A percentile compares a stretch with the other conserved stretches of the same genome.
Conservation (phyloP, 2,888 invertebrate genomes). For the Drosophila sordidapex region DNA sequence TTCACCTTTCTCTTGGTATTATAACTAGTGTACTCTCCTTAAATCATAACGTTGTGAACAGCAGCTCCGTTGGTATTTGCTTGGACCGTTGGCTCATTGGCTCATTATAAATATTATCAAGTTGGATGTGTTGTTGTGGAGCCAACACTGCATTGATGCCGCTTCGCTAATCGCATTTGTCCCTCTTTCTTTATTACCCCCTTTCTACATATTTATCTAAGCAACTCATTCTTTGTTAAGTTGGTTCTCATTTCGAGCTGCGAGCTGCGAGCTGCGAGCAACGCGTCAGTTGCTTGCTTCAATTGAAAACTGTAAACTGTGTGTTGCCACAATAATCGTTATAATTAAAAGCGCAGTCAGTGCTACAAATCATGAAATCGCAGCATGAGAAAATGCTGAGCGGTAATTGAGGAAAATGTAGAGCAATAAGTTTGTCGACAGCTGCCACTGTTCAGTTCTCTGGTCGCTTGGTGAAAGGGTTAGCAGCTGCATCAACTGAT, state of each 20-base stretch:
- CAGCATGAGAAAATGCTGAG: conserved; percentile 31
- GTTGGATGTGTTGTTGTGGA: conserved; percentile 14
- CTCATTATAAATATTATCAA: conserved; percentile 47
- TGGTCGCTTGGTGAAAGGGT: conserved; percentile 60
- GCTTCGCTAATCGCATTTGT: neutral
- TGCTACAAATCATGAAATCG: conserved; percentile 63
- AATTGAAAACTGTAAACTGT: conserved; percentile 72
- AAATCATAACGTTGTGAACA: neutral
- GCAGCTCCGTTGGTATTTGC: conserved; percentile 31
- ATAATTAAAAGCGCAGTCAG: conserved; percentile 69
- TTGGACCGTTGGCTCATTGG: conserved; percentile 39
- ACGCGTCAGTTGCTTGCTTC: conserved; percentile 42
- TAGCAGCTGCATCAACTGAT: conserved; percentile 43
- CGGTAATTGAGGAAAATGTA: conserved; percentile 65
- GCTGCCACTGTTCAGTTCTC: conserved; percentile 24
- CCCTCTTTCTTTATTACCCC: conserved; percentile 1
- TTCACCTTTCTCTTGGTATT: conserved; percentile 15
- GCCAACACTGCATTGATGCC: conserved; percentile 13
- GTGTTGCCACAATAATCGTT: conserved; percentile 72
- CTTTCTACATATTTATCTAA: conserved; percentile 42
- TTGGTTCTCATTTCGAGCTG: conserved; percentile 46
- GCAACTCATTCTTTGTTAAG: conserved; percentile 63
- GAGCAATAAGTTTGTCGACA: conserved; percentile 60
- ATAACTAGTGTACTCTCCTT: conserved; percentile 1
- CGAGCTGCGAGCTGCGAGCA: conserved; percentile 22